Evolutionary conservation across 2,888 invertebrate genomes (phyloP), one percentile per base, ranked within the genome.

Genomic region (Leptopilina syphax): DNA sequence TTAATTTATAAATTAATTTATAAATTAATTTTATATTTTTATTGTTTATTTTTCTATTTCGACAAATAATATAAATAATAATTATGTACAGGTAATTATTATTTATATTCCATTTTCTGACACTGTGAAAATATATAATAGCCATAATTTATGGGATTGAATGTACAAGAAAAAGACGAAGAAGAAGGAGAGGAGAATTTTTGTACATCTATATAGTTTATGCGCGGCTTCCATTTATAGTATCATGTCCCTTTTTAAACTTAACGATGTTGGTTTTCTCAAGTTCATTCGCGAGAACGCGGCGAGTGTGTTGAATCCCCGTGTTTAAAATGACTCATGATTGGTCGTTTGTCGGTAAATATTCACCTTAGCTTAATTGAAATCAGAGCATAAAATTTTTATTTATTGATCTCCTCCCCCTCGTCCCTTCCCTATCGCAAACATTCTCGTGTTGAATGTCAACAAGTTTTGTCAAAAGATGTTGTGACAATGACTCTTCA

Each of bases 311-410:
- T 47, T 67, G 18, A 67, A 47, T 47, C 47, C 44, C 4, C 47
- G 18, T 44, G n/a, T 18, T 47, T 18, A 24, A 54, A 54, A 70
- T 13, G 54, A 13, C 70, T 24, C 70, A 70, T 54, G 70, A 70
- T 70, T 70, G 70, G 70, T 70, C 70, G 50, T 70, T 70, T 27
- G 50, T 54, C 54, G 54, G 54, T 70, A 70, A 70, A 70, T 70
- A 70, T 70, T 70, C 70, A 54, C 70, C 27, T 70, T 70, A 70
- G 50, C 70, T 54, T 27, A 54, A 70, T 70, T 54, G 54, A 70
- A 54, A 54, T 47, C 70, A 70, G 50, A 12, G 70, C 70, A 70
- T 70, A 70, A 54, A 54, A 70, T 70, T 44, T 44, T 54, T 70
- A 54, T 70, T 13, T 54, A 70, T 70, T 34, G 34, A 34, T 34